Evolutionary conservation across 2,797 vertebrate genomes (phyloP).

Genomic region (Cuculus canorus): DNA sequence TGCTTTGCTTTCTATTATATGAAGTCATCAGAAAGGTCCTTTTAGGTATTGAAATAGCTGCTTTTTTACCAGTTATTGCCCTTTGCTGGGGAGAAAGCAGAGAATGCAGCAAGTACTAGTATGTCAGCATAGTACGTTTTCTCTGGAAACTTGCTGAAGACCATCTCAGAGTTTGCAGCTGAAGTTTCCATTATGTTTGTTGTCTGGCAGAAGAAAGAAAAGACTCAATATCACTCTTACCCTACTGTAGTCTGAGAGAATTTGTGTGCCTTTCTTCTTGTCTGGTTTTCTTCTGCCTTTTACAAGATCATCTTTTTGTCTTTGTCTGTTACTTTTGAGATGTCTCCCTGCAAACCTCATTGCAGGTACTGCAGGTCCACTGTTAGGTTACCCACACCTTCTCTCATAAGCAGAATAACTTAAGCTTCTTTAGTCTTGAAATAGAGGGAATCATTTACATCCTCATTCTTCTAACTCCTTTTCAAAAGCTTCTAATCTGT

Average conservation of each 20-base stretch:
- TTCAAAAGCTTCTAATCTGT: not conserved
- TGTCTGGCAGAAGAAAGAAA: not conserved
- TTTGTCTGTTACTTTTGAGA: not conserved
- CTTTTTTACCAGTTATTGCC: no score
- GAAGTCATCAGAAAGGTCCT: not conserved
- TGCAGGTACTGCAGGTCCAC: not conserved
- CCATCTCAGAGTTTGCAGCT: not conserved
- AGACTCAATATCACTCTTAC: not conserved
- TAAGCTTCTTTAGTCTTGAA: not conserved
- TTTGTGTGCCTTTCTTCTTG: not conserved
- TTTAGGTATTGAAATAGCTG: not conserved
- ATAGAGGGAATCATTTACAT: not conserved
- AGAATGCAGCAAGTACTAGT: no score
- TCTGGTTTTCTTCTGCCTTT: not conserved
- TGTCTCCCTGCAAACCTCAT: accelerated
- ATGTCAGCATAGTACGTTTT: not conserved
- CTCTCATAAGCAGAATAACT: not conserved
- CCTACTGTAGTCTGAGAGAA: not conserved
- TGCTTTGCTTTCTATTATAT: not conserved
- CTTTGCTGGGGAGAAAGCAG: no score
- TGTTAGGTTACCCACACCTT: not conserved
- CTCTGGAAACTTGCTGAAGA: not conserved
- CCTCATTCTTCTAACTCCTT: not conserved
- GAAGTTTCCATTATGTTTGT: not conserved
- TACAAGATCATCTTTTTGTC: not conserved